A percentile compares a stretch with the other conserved stretches of the same genome.
Conservation (phyloP, 2,113 vertebrate species). For the Ictalurus punctatus region DNA sequence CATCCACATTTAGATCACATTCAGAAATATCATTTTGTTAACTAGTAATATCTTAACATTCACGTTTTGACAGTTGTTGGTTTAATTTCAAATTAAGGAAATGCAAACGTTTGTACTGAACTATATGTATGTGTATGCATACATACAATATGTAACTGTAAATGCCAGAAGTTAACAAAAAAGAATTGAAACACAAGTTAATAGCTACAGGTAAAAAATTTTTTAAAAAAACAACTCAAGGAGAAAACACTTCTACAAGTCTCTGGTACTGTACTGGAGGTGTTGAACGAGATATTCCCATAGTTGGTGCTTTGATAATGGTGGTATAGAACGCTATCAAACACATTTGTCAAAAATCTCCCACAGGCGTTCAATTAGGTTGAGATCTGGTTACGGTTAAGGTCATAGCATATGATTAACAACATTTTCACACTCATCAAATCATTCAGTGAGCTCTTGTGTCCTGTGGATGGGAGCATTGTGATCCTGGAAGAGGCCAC, state of each 20-base stretch:
- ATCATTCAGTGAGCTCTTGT: not conserved
- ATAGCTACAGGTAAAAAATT: not conserved
- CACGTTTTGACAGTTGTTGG: not conserved
- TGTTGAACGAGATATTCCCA: not conserved
- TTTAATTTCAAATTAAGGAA: not conserved
- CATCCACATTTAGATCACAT: not conserved
- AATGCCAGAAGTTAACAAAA: conserved; percentile 21
- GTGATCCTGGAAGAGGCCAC: not conserved
- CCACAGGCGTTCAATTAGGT: not conserved
- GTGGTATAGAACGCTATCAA: not conserved
- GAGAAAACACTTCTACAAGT: not conserved
- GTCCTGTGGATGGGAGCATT: not conserved
- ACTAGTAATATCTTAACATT: conserved; percentile 1
- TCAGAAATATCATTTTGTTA: conserved; percentile 3
- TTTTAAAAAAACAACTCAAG: not conserved
- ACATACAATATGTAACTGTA: not conserved
- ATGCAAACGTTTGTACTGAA: not conserved
- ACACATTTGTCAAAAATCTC: not conserved
- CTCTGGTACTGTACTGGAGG: not conserved
- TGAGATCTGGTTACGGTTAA: not conserved
- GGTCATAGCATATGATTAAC: not conserved
- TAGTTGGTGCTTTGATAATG: not conserved
- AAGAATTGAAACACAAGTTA: not conserved
- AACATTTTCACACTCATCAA: not conserved
- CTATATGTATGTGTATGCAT: not conserved